Evolutionary conservation across 2,113 vertebrate species (phyloP).

Genomic region (Colius striatus): DNA sequence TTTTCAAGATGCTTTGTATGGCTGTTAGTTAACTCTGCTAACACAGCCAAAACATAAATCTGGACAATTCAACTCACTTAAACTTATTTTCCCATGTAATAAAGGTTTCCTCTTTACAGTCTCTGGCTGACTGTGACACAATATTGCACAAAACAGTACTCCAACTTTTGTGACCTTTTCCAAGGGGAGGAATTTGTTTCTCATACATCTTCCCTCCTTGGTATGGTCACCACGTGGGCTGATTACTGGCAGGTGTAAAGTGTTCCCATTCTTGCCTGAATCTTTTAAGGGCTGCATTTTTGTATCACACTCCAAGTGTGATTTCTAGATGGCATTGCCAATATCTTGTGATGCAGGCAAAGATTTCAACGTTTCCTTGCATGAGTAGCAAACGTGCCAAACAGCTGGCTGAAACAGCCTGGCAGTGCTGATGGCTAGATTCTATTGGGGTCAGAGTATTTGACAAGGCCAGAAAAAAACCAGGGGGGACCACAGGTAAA

Average conservation of each 20-base stretch:
- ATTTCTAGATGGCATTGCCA: background rate
- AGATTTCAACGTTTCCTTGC: background rate
- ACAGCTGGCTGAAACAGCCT: background rate
- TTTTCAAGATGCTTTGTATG: background rate
- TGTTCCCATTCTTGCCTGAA: background rate
- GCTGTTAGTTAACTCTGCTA: background rate
- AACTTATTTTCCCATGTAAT: background rate
- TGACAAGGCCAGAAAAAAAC: background rate
- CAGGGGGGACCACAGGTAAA: background rate
- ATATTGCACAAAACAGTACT: background rate
- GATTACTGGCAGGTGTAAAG: background rate
- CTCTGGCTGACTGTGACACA: background rate
- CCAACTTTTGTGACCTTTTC: background rate
- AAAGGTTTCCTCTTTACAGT: background rate
- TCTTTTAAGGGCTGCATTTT: background rate
- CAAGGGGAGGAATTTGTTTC: background rate
- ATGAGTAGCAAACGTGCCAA: background rate
- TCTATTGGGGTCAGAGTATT: background rate
- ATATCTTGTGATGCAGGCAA: background rate
- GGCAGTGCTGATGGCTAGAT: background rate
- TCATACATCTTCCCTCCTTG: background rate
- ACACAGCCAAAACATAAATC: background rate
- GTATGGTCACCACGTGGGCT: fast-evolving
- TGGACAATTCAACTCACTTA: background rate
- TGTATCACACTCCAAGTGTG: background rate